Evolutionary conservation across 2,797 vertebrate species (phyloP).

Genomic region (Coregonus ussuriensis): DNA sequence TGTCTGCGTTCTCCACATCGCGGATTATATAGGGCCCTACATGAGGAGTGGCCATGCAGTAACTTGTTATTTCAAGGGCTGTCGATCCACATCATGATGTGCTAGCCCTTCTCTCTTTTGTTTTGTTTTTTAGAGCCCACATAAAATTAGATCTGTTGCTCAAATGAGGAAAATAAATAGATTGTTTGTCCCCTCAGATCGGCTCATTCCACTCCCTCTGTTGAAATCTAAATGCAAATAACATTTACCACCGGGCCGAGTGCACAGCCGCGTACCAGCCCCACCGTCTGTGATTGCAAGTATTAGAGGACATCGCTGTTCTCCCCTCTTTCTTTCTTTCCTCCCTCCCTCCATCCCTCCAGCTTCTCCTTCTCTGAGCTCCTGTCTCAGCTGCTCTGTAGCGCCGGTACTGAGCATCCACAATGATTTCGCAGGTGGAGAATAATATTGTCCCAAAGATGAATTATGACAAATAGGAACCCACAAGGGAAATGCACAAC

Average conservation of each 20-base stretch:
- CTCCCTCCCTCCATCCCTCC: constrained; percentile 12
- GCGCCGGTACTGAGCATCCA: constrained; percentile 10
- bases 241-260: constrained; percentile 10
- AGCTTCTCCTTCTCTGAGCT: constrained; percentile 29
- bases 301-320: constrained; percentile 34
- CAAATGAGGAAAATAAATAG: constrained; percentile 51
- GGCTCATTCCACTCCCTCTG: constrained; percentile 35
- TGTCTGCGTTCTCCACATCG: too few species aligned
- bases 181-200: constrained; percentile 33
- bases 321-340: background rate
- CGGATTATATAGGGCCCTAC: too few species aligned
- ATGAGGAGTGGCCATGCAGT: constrained; percentile 5
- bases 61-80: constrained; percentile 20
- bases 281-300: constrained; percentile 25
- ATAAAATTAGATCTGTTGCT: constrained; percentile 32
- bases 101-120: constrained; percentile 10
- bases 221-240: constrained; percentile 28
- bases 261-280: background rate
- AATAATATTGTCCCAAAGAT: constrained; percentile 42
- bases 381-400: background rate
- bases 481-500: constrained; percentile 28
- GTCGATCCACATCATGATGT: constrained; percentile 9
- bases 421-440: constrained; percentile 47
- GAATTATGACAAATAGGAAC: constrained; percentile 45
- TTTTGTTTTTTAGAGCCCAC: constrained; percentile 33